These are phyloP conservation scores for Drosophila nebulosa DNA, from an alignment of 1,140 invertebrate genomes.

Conservation along the genomic window DNA sequence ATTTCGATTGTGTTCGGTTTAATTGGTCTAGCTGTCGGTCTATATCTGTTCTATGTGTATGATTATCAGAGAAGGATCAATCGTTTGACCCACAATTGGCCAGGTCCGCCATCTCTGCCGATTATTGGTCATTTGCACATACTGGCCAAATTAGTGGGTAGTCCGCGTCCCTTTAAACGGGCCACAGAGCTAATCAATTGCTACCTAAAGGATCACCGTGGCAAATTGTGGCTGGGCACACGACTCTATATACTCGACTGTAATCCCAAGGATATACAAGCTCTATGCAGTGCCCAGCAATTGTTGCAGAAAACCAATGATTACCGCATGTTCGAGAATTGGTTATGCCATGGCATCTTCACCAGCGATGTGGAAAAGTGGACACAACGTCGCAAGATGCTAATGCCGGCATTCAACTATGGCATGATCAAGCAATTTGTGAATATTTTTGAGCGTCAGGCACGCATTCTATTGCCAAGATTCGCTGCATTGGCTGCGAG, in stretches of 20 bases:
- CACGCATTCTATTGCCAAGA: constrained; percentile 25
- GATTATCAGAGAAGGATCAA: constrained; percentile 41
- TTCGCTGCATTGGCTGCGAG: constrained; percentile 5
- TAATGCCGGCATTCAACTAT: constrained; percentile 94
- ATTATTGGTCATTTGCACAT: constrained; percentile 58
- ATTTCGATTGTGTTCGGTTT: constrained; percentile 24
- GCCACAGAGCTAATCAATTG: constrained; percentile 27
- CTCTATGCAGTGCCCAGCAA: constrained; percentile 53
- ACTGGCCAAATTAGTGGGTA: constrained; percentile 40
- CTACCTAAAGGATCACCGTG: constrained; percentile 54
- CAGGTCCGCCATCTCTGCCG: constrained; percentile 40
- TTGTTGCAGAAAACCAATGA: constrained; percentile 82
- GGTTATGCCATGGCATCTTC: constrained; percentile 86
- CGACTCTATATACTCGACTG: constrained; percentile 61
- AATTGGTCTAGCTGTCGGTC: neutral
- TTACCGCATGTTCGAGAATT: constrained; percentile 84
- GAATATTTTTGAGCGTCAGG: constrained; percentile 41
- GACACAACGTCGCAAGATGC: constrained; percentile 88
- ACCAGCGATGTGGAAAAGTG: constrained; percentile 88
- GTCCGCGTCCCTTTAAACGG: constrained; percentile 32
- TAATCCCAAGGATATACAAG: constrained; percentile 66
- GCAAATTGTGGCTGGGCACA: constrained; percentile 57
- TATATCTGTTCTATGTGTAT: constrained; percentile 27
- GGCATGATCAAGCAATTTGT: constrained; percentile 83
- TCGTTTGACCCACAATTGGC: constrained; percentile 53